Conservation (phyloP, 2,113 vertebrate species). For the Tupaia chinensis region DNA sequence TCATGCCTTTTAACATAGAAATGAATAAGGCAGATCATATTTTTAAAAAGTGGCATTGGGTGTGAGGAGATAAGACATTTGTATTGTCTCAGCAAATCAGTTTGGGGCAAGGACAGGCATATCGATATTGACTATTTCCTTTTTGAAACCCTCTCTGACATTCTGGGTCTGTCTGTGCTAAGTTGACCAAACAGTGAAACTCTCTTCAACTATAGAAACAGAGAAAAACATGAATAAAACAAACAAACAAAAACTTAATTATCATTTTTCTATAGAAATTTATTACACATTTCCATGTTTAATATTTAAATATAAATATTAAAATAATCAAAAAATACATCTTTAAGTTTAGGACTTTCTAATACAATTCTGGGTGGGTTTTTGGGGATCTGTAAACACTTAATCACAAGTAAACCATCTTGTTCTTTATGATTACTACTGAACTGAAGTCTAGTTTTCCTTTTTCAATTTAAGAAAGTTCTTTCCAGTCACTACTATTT, state of each 20-base stretch:
- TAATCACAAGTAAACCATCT: conserved; percentile 9
- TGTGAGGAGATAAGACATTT: not conserved
- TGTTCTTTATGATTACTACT: not conserved
- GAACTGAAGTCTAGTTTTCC: not conserved
- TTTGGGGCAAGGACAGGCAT: not conserved
- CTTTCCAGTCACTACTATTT: not conserved
- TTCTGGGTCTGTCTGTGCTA: not conserved
- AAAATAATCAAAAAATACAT: not conserved
- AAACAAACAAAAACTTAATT: not conserved
- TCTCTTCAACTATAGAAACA: not conserved
- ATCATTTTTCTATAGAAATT: not conserved
- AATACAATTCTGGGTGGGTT: not conserved
- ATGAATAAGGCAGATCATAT: not conserved
- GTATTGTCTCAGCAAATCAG: not conserved
- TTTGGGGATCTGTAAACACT: not conserved
- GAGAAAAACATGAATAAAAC: conserved; percentile 1
- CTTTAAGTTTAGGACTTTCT: not conserved
- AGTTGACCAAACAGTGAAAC: not conserved
- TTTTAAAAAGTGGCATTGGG: not conserved
- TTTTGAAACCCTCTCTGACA: not conserved
- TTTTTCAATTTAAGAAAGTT: conserved; percentile 19
- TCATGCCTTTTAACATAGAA: not conserved
- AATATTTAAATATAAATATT: not conserved
- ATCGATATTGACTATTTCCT: not conserved
- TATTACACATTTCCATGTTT: not conserved